phyloP scores from a whole-genome alignment of 2,888 invertebrate species.

The Oasisia sp. region DNA sequence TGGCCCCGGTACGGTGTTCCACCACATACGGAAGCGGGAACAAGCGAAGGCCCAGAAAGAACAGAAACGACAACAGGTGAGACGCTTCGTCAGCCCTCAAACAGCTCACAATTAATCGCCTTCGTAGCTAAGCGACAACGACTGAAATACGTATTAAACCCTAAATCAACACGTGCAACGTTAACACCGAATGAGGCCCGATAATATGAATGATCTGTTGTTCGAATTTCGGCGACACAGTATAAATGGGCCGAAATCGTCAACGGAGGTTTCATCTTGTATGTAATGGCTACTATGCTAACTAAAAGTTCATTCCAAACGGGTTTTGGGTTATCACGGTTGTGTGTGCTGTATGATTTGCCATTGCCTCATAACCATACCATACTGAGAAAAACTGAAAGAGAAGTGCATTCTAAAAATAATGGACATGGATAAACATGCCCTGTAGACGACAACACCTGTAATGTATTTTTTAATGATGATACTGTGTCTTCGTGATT shows the following conservation, averaged over 20 bases:
- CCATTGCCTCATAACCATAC: background rate
- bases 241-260: background rate
- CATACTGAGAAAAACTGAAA: background rate
- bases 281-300: background rate
- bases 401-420: background rate
- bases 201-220: too few relatives aligned
- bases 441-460: background rate
- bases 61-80: background rate
- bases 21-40: constrained; percentile 53
- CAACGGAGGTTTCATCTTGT: background rate
- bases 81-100: background rate
- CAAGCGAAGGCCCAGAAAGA: constrained; percentile 29
- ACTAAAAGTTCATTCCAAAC: background rate
- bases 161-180: background rate
- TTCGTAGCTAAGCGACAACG: too few relatives aligned
- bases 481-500: too few relatives aligned
- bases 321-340: background rate
- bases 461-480: background rate
- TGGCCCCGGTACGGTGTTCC: constrained; percentile 63
- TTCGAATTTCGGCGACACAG: too few relatives aligned
- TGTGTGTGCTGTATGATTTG: background rate
- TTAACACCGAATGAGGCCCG: background rate
- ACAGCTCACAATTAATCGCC: too few relatives aligned
- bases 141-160: background rate
- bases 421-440: background rate